These are phyloP conservation scores for Tympanoctomys barrerae DNA, from an alignment of 2,797 vertebrate species.

Conservation along the genomic window DNA sequence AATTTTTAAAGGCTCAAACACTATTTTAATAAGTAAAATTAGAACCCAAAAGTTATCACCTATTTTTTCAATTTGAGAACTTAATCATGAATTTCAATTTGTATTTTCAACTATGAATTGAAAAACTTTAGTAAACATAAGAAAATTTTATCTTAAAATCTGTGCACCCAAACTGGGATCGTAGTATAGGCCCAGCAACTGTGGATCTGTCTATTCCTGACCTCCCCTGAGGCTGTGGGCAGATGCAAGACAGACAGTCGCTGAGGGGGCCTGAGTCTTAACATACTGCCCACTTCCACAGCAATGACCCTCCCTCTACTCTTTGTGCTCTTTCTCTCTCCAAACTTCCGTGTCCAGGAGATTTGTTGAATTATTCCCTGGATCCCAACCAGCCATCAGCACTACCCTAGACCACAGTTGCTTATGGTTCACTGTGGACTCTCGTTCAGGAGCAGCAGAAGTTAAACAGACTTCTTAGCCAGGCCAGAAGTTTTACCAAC, in stretches of 20 bases:
- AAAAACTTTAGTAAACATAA: conserved; percentile 34
- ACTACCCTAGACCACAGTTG: neutral
- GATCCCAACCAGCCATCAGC: neutral
- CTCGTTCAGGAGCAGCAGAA: neutral
- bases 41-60: conserved; percentile 27
- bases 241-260: accelerated
- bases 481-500: neutral
- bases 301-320: neutral
- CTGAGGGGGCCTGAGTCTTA: neutral
- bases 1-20: neutral
- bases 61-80: neutral
- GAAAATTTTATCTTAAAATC: conserved; percentile 11
- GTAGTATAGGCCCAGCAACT: neutral
- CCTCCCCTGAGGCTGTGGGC: neutral
- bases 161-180: neutral
- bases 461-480: neutral
- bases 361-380: neutral
- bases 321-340: neutral
- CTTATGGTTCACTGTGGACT: neutral
- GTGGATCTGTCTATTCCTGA: neutral
- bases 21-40: conserved; percentile 46
- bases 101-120: neutral
- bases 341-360: neutral
- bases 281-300: neutral
- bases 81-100: conserved; percentile 23